Conservation (phyloP, 2,888 invertebrate species). For the Monoplex corrugatus region DNA sequence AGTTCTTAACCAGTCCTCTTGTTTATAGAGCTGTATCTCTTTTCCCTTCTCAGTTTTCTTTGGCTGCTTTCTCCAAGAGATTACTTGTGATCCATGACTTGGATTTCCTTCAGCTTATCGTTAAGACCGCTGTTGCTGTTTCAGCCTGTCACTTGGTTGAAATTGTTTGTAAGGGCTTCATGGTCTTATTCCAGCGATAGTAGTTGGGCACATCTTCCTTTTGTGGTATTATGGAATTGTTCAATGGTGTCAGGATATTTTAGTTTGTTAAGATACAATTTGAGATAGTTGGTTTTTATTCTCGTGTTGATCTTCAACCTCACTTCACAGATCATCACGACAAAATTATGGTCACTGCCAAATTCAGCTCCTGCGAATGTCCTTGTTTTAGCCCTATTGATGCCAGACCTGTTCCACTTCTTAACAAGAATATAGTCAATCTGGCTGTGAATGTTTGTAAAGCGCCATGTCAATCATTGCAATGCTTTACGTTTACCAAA, state of each 20-base stretch:
- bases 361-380: not conserved
- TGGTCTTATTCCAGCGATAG: not conserved
- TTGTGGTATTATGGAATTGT: not conserved
- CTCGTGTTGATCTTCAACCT: not conserved
- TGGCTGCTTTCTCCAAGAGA: not conserved
- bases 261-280: not conserved
- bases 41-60: not conserved
- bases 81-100: not conserved
- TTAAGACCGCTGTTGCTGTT: not conserved
- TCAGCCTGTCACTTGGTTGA: not conserved
- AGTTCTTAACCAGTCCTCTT: too few species aligned
- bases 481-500: too few species aligned
- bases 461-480: too few species aligned
- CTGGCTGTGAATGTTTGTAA: too few species aligned
- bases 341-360: not conserved
- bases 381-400: too few species aligned
- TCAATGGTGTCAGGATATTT: not conserved
- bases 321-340: not conserved
- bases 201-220: not conserved
- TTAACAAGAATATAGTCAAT: too few species aligned
- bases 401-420: too few species aligned
- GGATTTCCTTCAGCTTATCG: not conserved
- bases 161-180: not conserved
- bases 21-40: not conserved
- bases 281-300: not conserved